Percentiles rank a stretch among this genome's conserved stretches.
phyloP scores from a whole-genome alignment of 2,113 vertebrate species.

The Corythornis cristatus region DNA sequence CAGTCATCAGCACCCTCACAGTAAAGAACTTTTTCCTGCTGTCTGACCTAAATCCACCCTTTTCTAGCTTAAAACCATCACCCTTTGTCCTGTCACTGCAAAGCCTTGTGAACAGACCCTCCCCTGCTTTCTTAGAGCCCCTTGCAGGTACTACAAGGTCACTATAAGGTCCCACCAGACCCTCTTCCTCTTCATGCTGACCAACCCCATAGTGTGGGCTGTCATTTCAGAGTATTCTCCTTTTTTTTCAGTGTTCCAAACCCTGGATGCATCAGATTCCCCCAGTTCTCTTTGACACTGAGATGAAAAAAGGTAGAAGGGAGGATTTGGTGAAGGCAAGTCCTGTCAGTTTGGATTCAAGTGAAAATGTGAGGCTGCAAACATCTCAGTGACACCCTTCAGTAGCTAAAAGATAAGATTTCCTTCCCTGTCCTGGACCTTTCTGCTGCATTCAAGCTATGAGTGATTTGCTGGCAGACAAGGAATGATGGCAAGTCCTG shows the following conservation, averaged over 20 bases:
- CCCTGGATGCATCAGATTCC: neutral
- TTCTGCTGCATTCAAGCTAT: neutral
- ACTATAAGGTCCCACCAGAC: too few species aligned
- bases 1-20: too few species aligned
- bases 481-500: neutral
- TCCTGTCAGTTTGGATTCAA: conserved; percentile 1
- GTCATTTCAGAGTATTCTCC: neutral
- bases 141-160: too few species aligned
- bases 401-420: neutral
- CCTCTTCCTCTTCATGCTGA: too few species aligned
- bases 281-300: neutral
- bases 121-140: too few species aligned
- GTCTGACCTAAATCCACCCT: too few species aligned
- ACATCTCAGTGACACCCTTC: neutral
- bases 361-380: neutral
- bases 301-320: neutral
- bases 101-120: too few species aligned
- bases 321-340: accelerated
- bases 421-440: neutral
- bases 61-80: too few species aligned
- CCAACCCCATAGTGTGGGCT: neutral
- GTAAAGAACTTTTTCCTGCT: too few species aligned
- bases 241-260: neutral
- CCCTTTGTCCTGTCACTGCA: too few species aligned
- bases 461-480: neutral